These are phyloP conservation scores for Siphamia tubifer DNA, from an alignment of 2,113 vertebrate species.

Conservation along the genomic window DNA sequence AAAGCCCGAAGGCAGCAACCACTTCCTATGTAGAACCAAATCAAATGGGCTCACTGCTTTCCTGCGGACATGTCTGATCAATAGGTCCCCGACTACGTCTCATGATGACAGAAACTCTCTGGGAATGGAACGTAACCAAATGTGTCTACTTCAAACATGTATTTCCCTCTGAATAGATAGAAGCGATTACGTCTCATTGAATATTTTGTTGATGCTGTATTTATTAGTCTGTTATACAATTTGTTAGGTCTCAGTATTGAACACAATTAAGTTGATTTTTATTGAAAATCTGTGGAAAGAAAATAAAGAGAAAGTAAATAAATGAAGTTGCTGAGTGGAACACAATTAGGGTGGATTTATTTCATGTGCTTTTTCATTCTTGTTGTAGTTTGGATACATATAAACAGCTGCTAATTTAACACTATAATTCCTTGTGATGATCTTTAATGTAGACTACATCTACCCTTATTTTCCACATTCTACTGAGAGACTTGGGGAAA, in stretches of 20 bases:
- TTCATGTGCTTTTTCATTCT: background rate
- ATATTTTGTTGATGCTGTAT: too few relatives aligned
- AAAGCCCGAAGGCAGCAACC: constrained; percentile 63
- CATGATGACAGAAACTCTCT: constrained; percentile 38
- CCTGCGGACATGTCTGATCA: constrained; percentile 61
- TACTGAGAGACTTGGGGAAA: constrained; percentile 7
- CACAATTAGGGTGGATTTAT: background rate
- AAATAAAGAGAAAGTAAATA: background rate
- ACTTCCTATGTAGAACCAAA: constrained; percentile 73
- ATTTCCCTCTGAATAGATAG: constrained; percentile 8
- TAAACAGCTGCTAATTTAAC: background rate
- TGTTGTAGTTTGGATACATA: background rate
- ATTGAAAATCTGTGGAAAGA: background rate
- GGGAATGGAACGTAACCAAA: constrained; percentile 44
- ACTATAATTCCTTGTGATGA: background rate
- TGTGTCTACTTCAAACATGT: constrained; percentile 20
- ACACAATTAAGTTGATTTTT: background rate
- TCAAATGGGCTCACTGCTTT: constrained; percentile 69
- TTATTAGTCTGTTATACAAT: constrained; percentile 22
- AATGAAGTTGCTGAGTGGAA: background rate
- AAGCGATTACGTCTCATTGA: too few relatives aligned
- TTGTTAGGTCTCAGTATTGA: too few relatives aligned
- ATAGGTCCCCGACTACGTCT: constrained; percentile 56
- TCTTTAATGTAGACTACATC: background rate
- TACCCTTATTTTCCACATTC: constrained; percentile 33